These are phyloP conservation scores for Psilanteris sp. DNA, from an alignment of 1,140 invertebrate genomes.

Conservation along the genomic window DNA sequence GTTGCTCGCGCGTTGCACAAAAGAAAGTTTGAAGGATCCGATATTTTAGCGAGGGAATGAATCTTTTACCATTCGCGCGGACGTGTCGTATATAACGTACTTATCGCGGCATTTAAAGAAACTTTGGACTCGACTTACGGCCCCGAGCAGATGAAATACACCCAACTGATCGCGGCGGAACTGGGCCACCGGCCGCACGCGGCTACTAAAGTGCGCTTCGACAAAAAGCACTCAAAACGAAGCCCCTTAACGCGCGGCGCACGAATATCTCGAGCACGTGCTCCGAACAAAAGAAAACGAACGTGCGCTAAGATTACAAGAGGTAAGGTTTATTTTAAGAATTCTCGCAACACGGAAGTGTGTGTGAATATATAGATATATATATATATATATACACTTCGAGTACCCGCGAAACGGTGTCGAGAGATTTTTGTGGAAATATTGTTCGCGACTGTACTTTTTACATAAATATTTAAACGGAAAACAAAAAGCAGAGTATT, in stretches of 20 bases:
- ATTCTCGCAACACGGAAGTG: conserved; percentile 47
- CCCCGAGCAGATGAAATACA: conserved; percentile 46
- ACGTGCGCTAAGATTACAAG: conserved; percentile 38
- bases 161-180: conserved; percentile 24
- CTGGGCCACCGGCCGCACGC: conserved; percentile 31
- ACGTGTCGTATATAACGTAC: conserved; percentile 57
- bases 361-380: no score
- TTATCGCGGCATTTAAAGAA: conserved; percentile 60
- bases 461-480: no score
- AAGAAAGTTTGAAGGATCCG: conserved; percentile 46
- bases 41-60: conserved; percentile 45
- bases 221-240: conserved; percentile 50
- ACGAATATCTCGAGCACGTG: conserved; percentile 43
- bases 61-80: conserved; percentile 41
- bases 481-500: no score
- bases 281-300: conserved; percentile 48
- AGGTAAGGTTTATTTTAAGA: conserved; percentile 58
- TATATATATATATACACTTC: no score
- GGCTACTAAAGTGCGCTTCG: conserved; percentile 20
- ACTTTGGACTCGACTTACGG: conserved; percentile 47
- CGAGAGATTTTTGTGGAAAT: conserved; percentile 43
- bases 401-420: conserved; percentile 29
- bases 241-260: conserved; percentile 18
- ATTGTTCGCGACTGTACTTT: conserved; percentile 26
- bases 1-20: conserved; percentile 24